These are phyloP conservation scores for Tipula confusa DNA, from an alignment of 2,888 invertebrate species.

Conservation along the genomic window DNA sequence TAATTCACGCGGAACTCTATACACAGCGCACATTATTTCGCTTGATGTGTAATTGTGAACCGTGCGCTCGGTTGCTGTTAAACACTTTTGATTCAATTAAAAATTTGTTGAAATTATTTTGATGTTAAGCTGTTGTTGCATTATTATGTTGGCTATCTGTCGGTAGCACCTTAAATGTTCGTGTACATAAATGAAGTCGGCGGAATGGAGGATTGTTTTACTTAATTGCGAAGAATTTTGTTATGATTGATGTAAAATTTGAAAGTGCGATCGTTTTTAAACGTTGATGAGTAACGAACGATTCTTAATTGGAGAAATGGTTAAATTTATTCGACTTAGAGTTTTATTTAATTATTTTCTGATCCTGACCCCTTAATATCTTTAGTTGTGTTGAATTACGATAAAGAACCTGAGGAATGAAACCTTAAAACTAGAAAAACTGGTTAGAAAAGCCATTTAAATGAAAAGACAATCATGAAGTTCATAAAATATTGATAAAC, in stretches of 20 bases:
- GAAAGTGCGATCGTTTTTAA: neutral
- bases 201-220: neutral
- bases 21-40: too few relatives aligned
- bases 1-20: neutral
- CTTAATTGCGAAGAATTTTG: neutral
- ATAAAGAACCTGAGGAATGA: too few relatives aligned
- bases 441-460: too few relatives aligned
- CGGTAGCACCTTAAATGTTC: neutral
- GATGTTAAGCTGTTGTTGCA: neutral
- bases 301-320: too few relatives aligned
- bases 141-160: neutral
- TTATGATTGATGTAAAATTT: neutral
- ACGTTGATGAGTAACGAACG: too few relatives aligned
- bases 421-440: too few relatives aligned
- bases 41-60: neutral
- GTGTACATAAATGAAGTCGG: neutral
- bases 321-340: too few relatives aligned
- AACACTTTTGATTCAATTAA: neutral
- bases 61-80: neutral
- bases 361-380: too few relatives aligned
- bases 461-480: too few relatives aligned
- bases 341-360: too few relatives aligned
- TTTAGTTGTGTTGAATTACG: too few relatives aligned
- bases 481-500: too few relatives aligned
- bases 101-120: neutral